phyloP scores from a whole-genome alignment of 2,113 vertebrate genomes.

The Festucalex cinctus region DNA sequence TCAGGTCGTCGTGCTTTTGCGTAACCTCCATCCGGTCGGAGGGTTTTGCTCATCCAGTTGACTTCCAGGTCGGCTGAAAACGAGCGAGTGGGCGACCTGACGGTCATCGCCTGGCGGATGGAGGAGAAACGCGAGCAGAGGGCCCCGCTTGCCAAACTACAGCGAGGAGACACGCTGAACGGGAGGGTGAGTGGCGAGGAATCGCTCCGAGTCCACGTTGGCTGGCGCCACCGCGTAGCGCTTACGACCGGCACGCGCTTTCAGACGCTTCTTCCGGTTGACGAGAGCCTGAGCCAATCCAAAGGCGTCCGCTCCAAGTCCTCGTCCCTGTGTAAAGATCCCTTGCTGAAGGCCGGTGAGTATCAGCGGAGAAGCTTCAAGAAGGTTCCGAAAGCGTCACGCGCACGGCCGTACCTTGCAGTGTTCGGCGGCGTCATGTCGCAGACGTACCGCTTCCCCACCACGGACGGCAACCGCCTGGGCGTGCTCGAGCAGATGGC shows the following conservation, averaged over 20 bases:
- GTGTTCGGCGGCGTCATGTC: conserved; percentile 95
- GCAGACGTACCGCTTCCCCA: conserved; percentile 94
- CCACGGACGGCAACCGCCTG: conserved; percentile 94
- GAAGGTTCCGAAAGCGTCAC: neutral
- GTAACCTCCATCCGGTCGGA: neutral
- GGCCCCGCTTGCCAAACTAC: conserved; percentile 80
- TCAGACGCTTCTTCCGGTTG: conserved; percentile 93
- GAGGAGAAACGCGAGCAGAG: conserved; percentile 90
- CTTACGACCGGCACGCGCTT: conserved; percentile 2
- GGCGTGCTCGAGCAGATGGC: conserved; percentile 98
- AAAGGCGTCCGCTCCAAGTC: conserved; percentile 88
- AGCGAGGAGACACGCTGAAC: conserved; percentile 84
- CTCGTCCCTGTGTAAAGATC: conserved; percentile 90
- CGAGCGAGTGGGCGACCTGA: conserved; percentile 90
- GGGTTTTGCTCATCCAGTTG: neutral
- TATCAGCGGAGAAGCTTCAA: neutral
- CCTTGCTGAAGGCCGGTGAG: conserved; percentile 89
- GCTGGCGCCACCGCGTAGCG: no score
- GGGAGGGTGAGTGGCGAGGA: conserved; percentile 78
- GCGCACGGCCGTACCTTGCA: no score
- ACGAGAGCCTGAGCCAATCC: conserved; percentile 94
- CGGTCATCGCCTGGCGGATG: conserved; percentile 96
- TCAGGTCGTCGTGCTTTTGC: conserved; percentile 74
- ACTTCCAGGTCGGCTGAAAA: conserved; percentile 87
- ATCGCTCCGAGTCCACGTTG: no score